phyloP scores from a whole-genome alignment of 2,113 vertebrate species.

The Apodemus speciosus region DNA sequence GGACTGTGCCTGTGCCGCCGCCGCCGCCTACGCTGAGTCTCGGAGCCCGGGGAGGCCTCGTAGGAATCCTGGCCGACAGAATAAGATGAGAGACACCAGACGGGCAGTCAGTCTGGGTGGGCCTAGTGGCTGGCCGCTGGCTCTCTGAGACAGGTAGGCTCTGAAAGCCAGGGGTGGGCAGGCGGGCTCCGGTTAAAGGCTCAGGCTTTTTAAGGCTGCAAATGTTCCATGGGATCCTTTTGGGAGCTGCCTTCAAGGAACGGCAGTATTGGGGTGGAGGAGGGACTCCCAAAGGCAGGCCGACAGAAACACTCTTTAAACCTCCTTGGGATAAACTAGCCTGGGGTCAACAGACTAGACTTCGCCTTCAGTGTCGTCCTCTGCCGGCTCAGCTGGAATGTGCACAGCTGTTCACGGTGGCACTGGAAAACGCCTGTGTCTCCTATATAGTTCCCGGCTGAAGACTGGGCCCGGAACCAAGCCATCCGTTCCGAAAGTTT shows the following conservation, averaged over 20 bases:
- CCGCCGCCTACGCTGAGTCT: constrained; percentile 80
- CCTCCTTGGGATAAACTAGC: background rate
- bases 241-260: background rate
- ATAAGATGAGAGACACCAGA: constrained; percentile 74
- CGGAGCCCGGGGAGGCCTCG: constrained; percentile 79
- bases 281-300: constrained; percentile 35
- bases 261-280: background rate
- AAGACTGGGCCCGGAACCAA: constrained; percentile 3
- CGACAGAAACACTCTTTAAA: constrained; percentile 30
- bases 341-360: constrained; percentile 18
- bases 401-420: background rate
- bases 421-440: background rate
- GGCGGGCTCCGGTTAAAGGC: constrained; percentile 75
- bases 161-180: constrained; percentile 76
- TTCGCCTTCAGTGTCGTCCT: background rate
- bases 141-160: constrained; percentile 75
- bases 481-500: constrained; percentile 5
- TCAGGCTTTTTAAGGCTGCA: constrained; percentile 22
- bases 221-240: constrained; percentile 28
- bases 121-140: constrained; percentile 72
- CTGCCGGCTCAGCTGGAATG: constrained; percentile 8
- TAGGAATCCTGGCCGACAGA: constrained; percentile 83
- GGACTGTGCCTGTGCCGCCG: constrained; percentile 81
- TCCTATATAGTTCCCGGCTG: constrained; percentile 11
- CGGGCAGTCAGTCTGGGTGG: constrained; percentile 71